These are phyloP conservation scores for Drosophila insularis DNA, from an alignment of 1,140 invertebrate species.

Conservation along the genomic window DNA sequence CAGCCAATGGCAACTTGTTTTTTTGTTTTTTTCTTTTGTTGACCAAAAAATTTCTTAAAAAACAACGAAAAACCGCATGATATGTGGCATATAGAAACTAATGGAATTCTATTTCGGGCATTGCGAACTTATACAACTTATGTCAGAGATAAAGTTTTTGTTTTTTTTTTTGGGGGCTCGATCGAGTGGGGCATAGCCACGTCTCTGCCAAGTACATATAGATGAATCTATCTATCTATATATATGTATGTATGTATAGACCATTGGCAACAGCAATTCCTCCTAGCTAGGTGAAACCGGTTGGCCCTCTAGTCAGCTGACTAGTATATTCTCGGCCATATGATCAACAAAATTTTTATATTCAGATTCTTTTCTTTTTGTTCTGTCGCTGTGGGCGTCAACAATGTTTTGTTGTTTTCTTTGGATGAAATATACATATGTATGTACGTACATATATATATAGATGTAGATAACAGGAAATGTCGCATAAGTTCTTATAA, in stretches of 20 bases:
- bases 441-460: neutral
- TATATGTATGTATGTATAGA: slow-evolving; percentile 26
- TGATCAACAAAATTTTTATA: slow-evolving; percentile 58
- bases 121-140: slow-evolving; percentile 58
- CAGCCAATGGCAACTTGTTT: slow-evolving; percentile 40
- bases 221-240: slow-evolving; percentile 16
- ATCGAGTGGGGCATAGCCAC: slow-evolving; percentile 55
- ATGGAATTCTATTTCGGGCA: slow-evolving; percentile 42
- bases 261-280: slow-evolving; percentile 65
- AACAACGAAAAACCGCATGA: slow-evolving; percentile 50
- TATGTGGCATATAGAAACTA: slow-evolving; percentile 25
- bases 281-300: slow-evolving; percentile 51
- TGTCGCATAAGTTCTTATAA: slow-evolving; percentile 28
- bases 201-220: slow-evolving; percentile 34
- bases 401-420: slow-evolving; percentile 30
- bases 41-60: slow-evolving; percentile 28
- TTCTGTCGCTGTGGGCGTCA: slow-evolving; percentile 25
- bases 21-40: slow-evolving; percentile 8
- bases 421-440: slow-evolving; percentile 5
- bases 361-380: slow-evolving; percentile 33
- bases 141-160: slow-evolving; percentile 60
- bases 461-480: slow-evolving; percentile 36
- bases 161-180: slow-evolving; percentile 69
- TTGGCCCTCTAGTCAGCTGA: slow-evolving; percentile 65
- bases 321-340: slow-evolving; percentile 56